A percentile compares a stretch with the other conserved stretches of the same genome.
These are phyloP conservation scores for Morus bassanus DNA, from an alignment of 2,797 vertebrate species.

Conservation along the genomic window DNA sequence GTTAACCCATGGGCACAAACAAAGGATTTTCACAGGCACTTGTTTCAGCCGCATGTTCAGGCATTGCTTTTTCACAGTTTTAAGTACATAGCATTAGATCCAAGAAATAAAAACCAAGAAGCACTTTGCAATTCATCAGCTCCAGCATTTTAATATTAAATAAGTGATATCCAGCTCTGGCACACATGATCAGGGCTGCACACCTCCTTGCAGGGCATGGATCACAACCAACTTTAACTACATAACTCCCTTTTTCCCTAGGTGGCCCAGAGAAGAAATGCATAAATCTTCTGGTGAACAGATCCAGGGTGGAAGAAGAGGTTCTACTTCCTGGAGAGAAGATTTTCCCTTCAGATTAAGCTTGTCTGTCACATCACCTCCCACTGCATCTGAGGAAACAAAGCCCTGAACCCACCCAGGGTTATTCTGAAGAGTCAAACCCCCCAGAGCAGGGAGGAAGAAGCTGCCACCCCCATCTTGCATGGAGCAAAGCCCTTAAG, in stretches of 20 bases:
- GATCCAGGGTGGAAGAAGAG: neutral
- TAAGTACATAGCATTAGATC: neutral
- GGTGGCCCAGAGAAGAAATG: neutral
- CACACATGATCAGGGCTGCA: fast-evolving
- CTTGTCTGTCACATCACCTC: neutral
- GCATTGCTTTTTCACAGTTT: fast-evolving
- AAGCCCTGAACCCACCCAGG: neutral
- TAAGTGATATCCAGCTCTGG: neutral
- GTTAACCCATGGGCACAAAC: neutral
- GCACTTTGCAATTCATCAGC: neutral
- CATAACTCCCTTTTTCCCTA: neutral
- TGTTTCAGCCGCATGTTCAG: fast-evolving
- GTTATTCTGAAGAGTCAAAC: neutral
- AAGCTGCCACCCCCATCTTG: neutral
- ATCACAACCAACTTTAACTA: neutral
- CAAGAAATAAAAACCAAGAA: neutral
- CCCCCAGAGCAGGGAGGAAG: neutral
- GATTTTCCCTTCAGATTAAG: neutral
- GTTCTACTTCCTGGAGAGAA: neutral
- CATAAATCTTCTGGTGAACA: neutral
- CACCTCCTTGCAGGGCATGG: neutral
- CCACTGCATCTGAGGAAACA: neutral
- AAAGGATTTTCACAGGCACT: neutral
- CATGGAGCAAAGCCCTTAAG: neutral
- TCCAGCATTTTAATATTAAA: neutral